These are phyloP conservation scores for Perodicticus potto DNA, from an alignment of 2,797 vertebrate genomes.

Conservation along the genomic window DNA sequence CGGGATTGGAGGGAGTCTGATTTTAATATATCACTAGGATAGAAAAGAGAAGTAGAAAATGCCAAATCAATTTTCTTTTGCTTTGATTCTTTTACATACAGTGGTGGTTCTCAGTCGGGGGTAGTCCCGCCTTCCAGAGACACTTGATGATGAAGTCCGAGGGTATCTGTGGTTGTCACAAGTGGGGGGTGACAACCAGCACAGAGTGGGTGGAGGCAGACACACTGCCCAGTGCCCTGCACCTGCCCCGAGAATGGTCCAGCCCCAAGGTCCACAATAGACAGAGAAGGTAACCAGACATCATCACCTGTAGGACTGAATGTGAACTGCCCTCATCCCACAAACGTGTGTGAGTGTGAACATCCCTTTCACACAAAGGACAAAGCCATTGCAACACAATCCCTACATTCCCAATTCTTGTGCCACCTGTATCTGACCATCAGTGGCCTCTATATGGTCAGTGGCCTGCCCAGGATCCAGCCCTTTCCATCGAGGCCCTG, in stretches of 20 bases:
- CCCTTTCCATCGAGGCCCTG: not conserved
- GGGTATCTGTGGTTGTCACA: not conserved
- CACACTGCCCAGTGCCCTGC: not conserved
- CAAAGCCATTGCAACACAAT: not conserved
- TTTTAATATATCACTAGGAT: rapidly evolving
- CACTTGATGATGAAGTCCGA: not conserved
- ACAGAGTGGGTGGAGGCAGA: rapidly evolving
- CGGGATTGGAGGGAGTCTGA: not conserved
- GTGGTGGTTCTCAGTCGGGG: too few relatives aligned
- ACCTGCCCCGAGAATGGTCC: not conserved
- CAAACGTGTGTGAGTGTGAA: not conserved
- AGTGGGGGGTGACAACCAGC: not conserved
- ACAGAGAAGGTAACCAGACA: rapidly evolving
- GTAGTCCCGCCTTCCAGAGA: not conserved
- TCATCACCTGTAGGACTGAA: not conserved
- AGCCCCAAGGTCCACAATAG: not conserved
- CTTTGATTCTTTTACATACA: not conserved
- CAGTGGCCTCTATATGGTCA: not conserved
- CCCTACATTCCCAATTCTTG: not conserved
- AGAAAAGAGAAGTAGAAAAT: not conserved
- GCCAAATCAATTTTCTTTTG: not conserved
- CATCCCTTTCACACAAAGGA: not conserved
- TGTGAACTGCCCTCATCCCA: not conserved
- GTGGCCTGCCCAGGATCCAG: not conserved
- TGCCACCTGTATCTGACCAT: not conserved